A percentile compares a stretch with the other conserved stretches of the same genome.
Conservation (phyloP, 2,888 invertebrate genomes). For the Melanostoma scalare region DNA sequence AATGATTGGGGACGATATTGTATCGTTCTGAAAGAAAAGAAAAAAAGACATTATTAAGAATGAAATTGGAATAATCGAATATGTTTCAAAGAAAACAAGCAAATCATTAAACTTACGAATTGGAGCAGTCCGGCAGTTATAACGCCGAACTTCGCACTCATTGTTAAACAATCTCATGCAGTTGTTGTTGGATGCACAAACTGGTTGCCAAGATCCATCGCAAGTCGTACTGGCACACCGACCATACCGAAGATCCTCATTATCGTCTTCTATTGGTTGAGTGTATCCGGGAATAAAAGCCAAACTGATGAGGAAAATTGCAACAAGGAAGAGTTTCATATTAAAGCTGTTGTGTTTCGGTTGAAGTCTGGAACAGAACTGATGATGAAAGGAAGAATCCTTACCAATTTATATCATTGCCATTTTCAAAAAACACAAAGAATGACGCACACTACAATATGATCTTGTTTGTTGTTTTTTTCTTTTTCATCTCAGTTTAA, state of each 20-base stretch:
- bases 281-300: background rate
- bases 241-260: background rate
- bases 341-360: background rate
- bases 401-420: background rate
- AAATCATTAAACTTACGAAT: background rate
- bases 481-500: no score
- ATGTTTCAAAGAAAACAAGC: background rate
- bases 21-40: background rate
- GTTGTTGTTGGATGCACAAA: conserved; percentile 1
- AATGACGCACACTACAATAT: background rate
- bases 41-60: background rate
- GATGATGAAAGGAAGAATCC: background rate
- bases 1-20: background rate
- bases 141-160: background rate
- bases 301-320: background rate
- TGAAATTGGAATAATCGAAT: conserved; percentile 1
- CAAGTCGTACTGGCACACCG: background rate
- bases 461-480: background rate
- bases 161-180: conserved; percentile 6
- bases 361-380: background rate
- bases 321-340: conserved; percentile 3
- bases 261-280: background rate
- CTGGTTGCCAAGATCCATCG: background rate
- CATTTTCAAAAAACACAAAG: conserved; percentile 3
- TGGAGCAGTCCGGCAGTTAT: background rate